phyloP scores from a whole-genome alignment of 1,140 invertebrate genomes.

The Monomorium pharaonis region DNA sequence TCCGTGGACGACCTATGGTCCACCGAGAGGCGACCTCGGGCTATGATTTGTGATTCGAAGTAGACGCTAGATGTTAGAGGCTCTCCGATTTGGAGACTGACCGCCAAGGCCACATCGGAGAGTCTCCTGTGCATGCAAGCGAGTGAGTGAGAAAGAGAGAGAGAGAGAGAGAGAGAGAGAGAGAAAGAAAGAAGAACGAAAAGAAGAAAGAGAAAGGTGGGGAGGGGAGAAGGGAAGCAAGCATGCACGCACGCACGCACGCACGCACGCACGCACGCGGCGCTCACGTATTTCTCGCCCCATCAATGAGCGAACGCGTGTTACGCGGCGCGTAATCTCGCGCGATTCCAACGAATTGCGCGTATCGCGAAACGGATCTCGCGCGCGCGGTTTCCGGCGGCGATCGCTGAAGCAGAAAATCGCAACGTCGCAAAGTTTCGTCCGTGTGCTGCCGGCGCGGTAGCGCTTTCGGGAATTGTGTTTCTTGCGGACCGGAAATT shows the following conservation, averaged over 20 bases:
- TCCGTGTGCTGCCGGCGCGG: too few species aligned
- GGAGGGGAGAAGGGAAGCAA: background rate
- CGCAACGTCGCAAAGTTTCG: background rate
- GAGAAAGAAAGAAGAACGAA: background rate
- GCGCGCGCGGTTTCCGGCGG: slow-evolving; percentile 23
- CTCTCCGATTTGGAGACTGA: slow-evolving; percentile 77
- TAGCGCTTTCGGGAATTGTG: background rate
- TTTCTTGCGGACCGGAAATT: background rate
- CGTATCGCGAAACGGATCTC: slow-evolving; percentile 8
- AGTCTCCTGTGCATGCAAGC: background rate
- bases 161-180: background rate
- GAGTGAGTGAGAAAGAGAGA: background rate
- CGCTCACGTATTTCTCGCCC: slow-evolving; percentile 47
- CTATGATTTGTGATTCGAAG: slow-evolving; percentile 78
- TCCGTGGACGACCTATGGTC: slow-evolving; percentile 23
- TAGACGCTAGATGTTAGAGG: slow-evolving; percentile 61
- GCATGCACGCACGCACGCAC: background rate
- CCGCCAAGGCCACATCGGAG: slow-evolving; percentile 76
- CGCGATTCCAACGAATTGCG: slow-evolving; percentile 14
- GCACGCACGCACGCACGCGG: slow-evolving; percentile 11
- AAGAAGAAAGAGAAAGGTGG: background rate
- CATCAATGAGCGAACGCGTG: slow-evolving; percentile 40
- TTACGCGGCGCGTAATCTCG: slow-evolving; percentile 34
- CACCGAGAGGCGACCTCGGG: slow-evolving; percentile 50
- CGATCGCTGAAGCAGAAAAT: background rate